Evolutionary conservation across 2,113 vertebrate genomes (phyloP), one percentile per base, ranked within the genome.

Genomic region (Alligator mississippiensis): DNA sequence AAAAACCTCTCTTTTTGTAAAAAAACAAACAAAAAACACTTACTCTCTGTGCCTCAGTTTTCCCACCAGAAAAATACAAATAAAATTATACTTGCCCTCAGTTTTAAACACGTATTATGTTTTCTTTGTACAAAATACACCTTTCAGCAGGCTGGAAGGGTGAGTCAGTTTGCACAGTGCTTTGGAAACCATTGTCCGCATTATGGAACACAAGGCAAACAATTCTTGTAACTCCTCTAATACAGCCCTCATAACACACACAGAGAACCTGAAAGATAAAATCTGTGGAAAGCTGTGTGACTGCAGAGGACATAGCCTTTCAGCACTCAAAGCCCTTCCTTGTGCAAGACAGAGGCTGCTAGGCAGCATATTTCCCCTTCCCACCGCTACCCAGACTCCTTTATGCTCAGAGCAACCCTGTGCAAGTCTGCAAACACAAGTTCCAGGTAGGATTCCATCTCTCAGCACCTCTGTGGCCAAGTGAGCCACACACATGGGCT

Each of bases 251-350:
- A 81, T 55, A 72, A 84, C 14, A 78, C 72, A 87, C 87, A 90
- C 82, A 66, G 63, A 80, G 82, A 90, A 81, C 83, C 8, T 6
- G 80, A 88, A 59, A 96, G 93, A 97, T 95, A 88, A 95, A 83
- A 97, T 88, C 93, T 75, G 76, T 4, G 64, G 4, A 8, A 79
- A 74, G 85, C 79, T 30, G 74, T 86, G 75, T 11, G 63, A 84
- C 55, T 9, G 30, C 9, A 24, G 77, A 94, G 88, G 58, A 64
- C 9, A 75, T 84, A 62, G 55, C 81, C 28, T 61, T 82, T 92
- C 8, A 61, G 82, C 21, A 58, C 91, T 84, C 13, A 13, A 16
- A 84, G 92, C 84, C 82, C 77, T 87, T 82, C 59, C 27, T 21
- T 78, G 30, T 55, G 84, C 91, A 85, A 87, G 80, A 81, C 13